Evolutionary conservation across 2,797 vertebrate genomes (phyloP).

Genomic region (Eulemur rubriventer): DNA sequence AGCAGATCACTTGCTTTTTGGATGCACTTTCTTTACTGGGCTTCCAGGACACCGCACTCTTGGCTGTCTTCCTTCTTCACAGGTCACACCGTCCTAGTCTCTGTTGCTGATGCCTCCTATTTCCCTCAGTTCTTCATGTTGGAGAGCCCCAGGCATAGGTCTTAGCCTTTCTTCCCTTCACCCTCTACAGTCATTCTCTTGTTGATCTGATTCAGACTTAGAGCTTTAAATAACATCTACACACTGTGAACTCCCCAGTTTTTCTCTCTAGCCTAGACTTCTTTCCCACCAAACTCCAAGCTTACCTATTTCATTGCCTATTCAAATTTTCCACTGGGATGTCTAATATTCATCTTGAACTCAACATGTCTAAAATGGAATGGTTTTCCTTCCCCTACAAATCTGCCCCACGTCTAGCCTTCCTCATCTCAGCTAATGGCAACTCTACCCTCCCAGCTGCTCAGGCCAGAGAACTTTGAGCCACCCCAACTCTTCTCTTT

Average conservation of each 20-base stretch:
- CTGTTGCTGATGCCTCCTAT: neutral
- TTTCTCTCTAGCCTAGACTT: neutral
- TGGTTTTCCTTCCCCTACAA: neutral
- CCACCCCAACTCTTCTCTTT: neutral
- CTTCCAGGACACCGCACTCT: neutral
- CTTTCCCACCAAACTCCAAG: neutral
- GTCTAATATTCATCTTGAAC: neutral
- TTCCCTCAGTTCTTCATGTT: neutral
- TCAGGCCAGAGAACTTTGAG: neutral
- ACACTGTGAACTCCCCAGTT: neutral
- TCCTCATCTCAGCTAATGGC: neutral
- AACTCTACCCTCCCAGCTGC: neutral
- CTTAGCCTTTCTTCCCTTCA: neutral
- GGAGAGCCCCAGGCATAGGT: neutral
- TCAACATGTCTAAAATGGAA: neutral
- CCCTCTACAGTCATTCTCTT: neutral
- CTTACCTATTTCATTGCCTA: neutral
- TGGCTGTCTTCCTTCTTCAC: neutral
- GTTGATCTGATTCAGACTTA: neutral
- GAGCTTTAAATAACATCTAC: neutral
- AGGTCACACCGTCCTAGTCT: neutral
- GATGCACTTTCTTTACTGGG: neutral
- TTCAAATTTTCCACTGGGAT: neutral
- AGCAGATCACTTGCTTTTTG: neutral
- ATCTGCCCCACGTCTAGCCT: neutral